phyloP scores from a whole-genome alignment of 1,140 invertebrate species.

The Drosophila pruinosa region DNA sequence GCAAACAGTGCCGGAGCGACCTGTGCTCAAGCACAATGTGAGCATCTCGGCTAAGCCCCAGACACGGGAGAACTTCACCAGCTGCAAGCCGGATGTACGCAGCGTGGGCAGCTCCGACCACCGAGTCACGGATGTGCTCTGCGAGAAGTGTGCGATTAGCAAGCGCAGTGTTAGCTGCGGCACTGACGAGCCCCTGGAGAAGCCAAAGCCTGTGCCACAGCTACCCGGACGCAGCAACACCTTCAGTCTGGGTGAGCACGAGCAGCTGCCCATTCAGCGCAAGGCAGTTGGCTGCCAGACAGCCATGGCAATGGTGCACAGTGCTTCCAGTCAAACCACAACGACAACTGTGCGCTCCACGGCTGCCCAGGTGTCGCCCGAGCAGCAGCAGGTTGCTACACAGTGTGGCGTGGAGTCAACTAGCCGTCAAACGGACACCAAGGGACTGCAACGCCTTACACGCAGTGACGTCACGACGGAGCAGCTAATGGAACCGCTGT shows the following conservation, averaged over 20 bases:
- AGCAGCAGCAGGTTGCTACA: conserved; percentile 42
- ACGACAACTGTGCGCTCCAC: conserved; percentile 39
- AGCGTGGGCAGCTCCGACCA: conserved; percentile 84
- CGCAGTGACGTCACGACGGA: conserved; percentile 52
- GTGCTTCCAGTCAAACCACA: conserved; percentile 52
- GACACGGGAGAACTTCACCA: conserved; percentile 76
- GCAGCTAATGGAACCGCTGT: conserved; percentile 49
- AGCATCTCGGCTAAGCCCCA: conserved; percentile 56
- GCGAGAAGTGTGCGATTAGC: conserved; percentile 83
- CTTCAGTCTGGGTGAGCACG: conserved; percentile 73
- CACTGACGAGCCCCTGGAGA: conserved; percentile 61
- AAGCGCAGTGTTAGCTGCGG: conserved; percentile 83
- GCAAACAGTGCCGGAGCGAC: conserved; percentile 71
- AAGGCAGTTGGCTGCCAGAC: conserved; percentile 72
- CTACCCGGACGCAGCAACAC: conserved; percentile 74
- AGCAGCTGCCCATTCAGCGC: conserved; percentile 48
- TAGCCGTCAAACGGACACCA: conserved; percentile 65
- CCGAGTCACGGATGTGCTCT: conserved; percentile 83
- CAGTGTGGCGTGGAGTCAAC: conserved; percentile 48
- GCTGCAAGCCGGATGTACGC: conserved; percentile 79
- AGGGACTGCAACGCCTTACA: conserved; percentile 53
- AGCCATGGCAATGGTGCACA: conserved; percentile 27
- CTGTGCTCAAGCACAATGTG: conserved; percentile 51
- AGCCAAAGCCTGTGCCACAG: conserved; percentile 46
- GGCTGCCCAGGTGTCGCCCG: conserved; percentile 57